Conservation (phyloP, 2,888 invertebrate species). For the Ormyrus thymus region DNA sequence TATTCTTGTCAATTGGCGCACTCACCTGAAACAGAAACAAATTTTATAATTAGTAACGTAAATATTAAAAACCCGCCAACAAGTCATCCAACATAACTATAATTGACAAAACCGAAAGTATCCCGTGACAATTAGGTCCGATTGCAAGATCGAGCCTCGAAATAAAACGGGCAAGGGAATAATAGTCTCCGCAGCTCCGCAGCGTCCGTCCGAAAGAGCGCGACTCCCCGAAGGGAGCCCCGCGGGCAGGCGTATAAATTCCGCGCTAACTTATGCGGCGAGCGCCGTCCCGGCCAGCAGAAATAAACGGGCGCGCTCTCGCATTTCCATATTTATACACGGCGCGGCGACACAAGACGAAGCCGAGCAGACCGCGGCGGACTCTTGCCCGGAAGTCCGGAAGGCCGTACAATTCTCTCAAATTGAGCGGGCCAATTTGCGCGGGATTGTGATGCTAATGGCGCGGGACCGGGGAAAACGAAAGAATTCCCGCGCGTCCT, state of each 20-base stretch:
- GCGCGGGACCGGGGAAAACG: constrained; percentile 51
- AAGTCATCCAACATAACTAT: too few relatives aligned
- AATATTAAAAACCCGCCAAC: neutral
- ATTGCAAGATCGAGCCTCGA: too few relatives aligned
- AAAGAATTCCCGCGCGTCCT: constrained; percentile 47
- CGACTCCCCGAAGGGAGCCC: neutral
- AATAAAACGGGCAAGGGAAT: too few relatives aligned
- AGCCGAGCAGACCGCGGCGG: constrained; percentile 25
- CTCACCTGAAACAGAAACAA: constrained; percentile 15
- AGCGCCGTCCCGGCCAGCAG: constrained; percentile 31
- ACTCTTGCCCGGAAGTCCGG: constrained; percentile 19
- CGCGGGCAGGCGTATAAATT: constrained; percentile 3
- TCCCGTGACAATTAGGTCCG: too few relatives aligned
- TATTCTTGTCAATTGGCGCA: neutral
- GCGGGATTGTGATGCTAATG: constrained; percentile 70
- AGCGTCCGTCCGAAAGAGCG: constrained; percentile 13
- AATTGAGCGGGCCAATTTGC: constrained; percentile 69
- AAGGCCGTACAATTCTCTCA: constrained; percentile 50
- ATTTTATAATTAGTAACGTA: neutral
- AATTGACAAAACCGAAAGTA: too few relatives aligned
- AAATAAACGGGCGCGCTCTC: constrained; percentile 46
- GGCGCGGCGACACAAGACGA: constrained; percentile 22
- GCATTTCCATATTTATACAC: constrained; percentile 64
- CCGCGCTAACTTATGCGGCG: constrained; percentile 41
- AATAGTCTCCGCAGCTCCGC: constrained; percentile 16